phyloP scores from a whole-genome alignment of 2,888 invertebrate species.

The Pteria penguin region DNA sequence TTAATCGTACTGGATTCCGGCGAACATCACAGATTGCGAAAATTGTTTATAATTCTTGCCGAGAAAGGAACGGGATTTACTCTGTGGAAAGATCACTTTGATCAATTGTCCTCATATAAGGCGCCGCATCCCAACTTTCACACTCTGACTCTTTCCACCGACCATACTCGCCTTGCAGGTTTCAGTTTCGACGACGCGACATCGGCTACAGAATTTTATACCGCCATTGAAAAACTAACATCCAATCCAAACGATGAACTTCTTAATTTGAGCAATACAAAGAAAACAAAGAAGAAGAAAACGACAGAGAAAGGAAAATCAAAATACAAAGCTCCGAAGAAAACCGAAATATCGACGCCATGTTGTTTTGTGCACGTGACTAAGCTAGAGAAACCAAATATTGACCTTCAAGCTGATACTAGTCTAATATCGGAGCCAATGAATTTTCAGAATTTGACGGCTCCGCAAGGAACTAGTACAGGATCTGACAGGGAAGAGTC shows the following conservation, averaged over 20 bases:
- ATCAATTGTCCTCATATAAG: constrained; percentile 87
- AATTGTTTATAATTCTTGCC: constrained; percentile 86
- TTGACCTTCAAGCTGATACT: constrained; percentile 15
- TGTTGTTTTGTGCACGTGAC: constrained; percentile 92
- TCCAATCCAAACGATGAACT: constrained; percentile 89
- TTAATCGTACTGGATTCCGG: constrained; percentile 89
- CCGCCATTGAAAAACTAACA: constrained; percentile 83
- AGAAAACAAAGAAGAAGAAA: constrained; percentile 72
- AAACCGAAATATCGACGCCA: constrained; percentile 90
- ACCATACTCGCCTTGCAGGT: constrained; percentile 88
- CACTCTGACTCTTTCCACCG: constrained; percentile 89
- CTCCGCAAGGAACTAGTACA: background rate
- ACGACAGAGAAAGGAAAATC: constrained; percentile 60
- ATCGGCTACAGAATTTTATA: constrained; percentile 85
- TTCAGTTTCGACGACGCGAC: constrained; percentile 89
- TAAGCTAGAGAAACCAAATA: constrained; percentile 83
- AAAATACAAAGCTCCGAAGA: constrained; percentile 84
- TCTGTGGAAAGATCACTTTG: constrained; percentile 90
- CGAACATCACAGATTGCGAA: constrained; percentile 83
- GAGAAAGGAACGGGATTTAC: constrained; percentile 91
- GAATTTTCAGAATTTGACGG: constrained; percentile 15
- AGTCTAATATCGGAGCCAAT: constrained; percentile 18
- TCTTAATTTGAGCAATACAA: constrained; percentile 83
- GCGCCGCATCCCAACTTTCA: constrained; percentile 87
- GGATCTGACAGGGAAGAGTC: constrained; percentile 15